A percentile compares a stretch with the other conserved stretches of the same genome.
Conservation (phyloP, 2,113 vertebrate genomes). For the Hypanus sabinus region DNA sequence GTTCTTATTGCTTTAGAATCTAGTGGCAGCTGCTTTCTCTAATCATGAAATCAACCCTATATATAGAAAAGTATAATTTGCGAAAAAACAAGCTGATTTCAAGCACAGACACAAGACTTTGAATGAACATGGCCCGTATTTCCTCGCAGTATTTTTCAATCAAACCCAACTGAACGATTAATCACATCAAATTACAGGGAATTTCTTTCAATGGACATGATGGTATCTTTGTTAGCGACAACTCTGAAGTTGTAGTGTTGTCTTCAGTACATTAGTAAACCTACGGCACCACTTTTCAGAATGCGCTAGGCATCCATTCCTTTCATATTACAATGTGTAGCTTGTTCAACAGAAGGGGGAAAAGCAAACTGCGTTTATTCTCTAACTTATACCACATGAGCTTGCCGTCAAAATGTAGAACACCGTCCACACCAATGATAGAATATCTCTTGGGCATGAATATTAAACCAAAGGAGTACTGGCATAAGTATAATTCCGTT, state of each 20-base stretch:
- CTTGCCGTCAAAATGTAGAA: background rate
- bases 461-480: background rate
- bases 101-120: constrained; percentile 1
- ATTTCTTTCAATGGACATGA: background rate
- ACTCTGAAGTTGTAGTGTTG: background rate
- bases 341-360: background rate
- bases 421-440: too few relatives aligned
- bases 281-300: background rate
- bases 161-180: background rate
- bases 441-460: background rate
- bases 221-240: too few relatives aligned
- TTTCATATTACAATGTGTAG: background rate
- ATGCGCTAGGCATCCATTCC: background rate
- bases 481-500: background rate
- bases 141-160: background rate
- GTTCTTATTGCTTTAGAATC: constrained; percentile 68
- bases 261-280: background rate
- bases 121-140: background rate
- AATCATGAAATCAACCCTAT: background rate
- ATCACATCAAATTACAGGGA: constrained; percentile 13
- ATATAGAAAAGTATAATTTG: background rate
- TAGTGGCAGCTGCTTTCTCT: constrained; percentile 65
- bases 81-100: constrained; percentile 9
- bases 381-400: background rate
- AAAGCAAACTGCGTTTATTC: background rate